Conservation (phyloP, 2,888 invertebrate species). For the Caenorhabditis macrosperma region DNA sequence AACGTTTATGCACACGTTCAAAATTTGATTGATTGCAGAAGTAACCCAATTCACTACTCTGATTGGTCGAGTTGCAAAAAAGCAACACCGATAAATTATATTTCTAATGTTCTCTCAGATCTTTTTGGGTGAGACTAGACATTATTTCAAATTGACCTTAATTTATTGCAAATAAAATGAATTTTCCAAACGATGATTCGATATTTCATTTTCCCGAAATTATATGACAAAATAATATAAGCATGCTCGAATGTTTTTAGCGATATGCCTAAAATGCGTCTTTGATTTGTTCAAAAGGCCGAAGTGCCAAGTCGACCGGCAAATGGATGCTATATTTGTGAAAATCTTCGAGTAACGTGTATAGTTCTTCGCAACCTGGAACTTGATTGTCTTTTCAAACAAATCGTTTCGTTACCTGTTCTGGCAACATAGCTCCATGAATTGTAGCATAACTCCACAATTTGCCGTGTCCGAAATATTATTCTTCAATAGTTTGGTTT, state of each 20-base stretch:
- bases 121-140: constrained; percentile 57
- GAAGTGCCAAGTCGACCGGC: constrained; percentile 95
- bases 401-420: constrained; percentile 85
- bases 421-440: constrained; percentile 94
- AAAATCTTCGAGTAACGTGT: constrained; percentile 91
- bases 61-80: constrained; percentile 71
- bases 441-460: constrained; percentile 83
- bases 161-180: no score
- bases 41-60: constrained; percentile 64
- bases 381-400: not conserved
- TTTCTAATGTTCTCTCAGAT: constrained; percentile 68
- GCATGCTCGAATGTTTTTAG: constrained; percentile 12
- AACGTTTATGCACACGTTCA: not conserved
- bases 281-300: constrained; percentile 97
- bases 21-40: constrained; percentile 30
- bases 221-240: constrained; percentile 12
- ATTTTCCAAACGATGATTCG: not conserved
- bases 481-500: constrained; percentile 83
- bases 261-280: constrained; percentile 97
- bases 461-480: constrained; percentile 87
- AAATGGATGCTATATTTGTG: constrained; percentile 91
- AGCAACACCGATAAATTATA: constrained; percentile 66
- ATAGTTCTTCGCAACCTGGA: constrained; percentile 93
- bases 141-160: not conserved
- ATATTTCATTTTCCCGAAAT: not conserved